Evolutionary conservation across 2,113 vertebrate genomes (phyloP), one percentile per base, ranked within the genome.

Genomic region (Tupaia chinensis): DNA sequence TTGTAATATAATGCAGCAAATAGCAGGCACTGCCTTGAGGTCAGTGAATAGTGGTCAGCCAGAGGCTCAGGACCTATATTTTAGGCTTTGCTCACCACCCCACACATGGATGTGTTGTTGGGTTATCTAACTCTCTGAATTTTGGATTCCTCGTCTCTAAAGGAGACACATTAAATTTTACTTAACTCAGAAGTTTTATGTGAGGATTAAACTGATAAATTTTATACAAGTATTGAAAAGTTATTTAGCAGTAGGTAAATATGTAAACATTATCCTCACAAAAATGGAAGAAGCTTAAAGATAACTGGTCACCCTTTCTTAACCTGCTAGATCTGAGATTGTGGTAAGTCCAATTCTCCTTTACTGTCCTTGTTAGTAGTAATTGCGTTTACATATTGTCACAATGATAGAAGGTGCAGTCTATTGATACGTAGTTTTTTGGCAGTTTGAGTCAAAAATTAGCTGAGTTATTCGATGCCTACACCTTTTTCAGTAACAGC

Each of bases 401-500:
- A 17, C 14, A 58, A 1, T 87, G 60, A 27, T 69, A 44, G 53
- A 53, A 74, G 5, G 12, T 85, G 12, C 53, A 70, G 7, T n/a
- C 8, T 54, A 44, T 44, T 44, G 44, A 44, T 44, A n/a, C 16
- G 20, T 27, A 68, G 10, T 72, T 85, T 85, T 77, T 60, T 15
- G 44, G 44, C 66, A 91, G 15, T 89, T 34, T 65, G 72, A 80
- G 10, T 68, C 22, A 91, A 44, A 95, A 90, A 12, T 81, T 77
- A 63, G 23, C 19, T 53, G 53, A 72, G 9, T 87, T 84, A 29
- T 63, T 92, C 16, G 87, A 7, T 63, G 16, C 1, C 13, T 22
- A 4, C 3, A 44, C 83, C 54, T 54, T 94, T 97, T 92, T 23
- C 73, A 95, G 32, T 95, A 90, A 54, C 9, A 95, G 89, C 93